These are phyloP conservation scores for Salmo trutta DNA, from an alignment of 2,797 vertebrate species.

Conservation along the genomic window DNA sequence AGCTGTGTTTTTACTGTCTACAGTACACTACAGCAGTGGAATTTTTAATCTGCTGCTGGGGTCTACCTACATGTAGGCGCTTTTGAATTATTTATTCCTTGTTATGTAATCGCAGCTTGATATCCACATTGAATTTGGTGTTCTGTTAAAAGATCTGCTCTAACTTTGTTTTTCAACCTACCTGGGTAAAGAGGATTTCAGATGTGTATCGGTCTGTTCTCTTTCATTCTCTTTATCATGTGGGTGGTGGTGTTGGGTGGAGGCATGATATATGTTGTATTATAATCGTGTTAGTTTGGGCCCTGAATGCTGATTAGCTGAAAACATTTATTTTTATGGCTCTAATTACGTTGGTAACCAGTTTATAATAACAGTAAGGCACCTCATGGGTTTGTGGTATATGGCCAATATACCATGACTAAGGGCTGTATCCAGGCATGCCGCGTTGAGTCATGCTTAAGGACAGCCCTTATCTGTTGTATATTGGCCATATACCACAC, in stretches of 20 bases:
- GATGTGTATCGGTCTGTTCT: background rate
- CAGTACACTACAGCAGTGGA: background rate
- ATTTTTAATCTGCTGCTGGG: background rate
- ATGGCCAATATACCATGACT: too few relatives aligned
- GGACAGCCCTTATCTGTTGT: too few relatives aligned
- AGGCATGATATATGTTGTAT: background rate
- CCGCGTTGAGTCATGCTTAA: too few relatives aligned
- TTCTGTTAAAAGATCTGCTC: background rate
- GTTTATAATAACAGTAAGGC: too few relatives aligned
- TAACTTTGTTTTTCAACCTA: background rate
- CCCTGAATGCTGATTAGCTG: too few relatives aligned
- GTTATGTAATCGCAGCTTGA: background rate
- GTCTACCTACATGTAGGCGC: background rate
- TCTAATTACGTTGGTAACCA: too few relatives aligned
- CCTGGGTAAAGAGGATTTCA: background rate
- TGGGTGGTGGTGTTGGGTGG: background rate
- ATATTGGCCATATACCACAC: too few relatives aligned
- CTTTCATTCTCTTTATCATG: background rate
- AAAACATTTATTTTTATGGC: too few relatives aligned
- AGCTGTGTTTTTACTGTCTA: background rate
- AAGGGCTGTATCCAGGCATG: too few relatives aligned
- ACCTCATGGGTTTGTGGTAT: too few relatives aligned
- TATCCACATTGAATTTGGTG: background rate
- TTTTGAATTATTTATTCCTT: background rate
- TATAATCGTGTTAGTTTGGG: too few relatives aligned